These are phyloP conservation scores for Lontra canadensis DNA, from an alignment of 2,113 vertebrate genomes.

Conservation along the genomic window DNA sequence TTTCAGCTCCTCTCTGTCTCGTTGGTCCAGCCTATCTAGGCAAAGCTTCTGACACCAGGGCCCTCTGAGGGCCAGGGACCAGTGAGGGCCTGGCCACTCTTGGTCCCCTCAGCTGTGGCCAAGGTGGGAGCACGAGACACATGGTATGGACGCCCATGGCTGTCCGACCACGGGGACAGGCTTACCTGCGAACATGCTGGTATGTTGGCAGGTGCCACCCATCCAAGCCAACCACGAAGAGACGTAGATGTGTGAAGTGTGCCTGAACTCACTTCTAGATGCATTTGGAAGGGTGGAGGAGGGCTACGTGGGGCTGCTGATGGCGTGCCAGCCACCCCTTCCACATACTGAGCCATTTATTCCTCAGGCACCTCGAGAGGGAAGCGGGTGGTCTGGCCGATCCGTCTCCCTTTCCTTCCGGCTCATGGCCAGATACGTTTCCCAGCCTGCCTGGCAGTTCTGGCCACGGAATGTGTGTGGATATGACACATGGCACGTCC, in stretches of 20 bases:
- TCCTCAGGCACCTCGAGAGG: background rate
- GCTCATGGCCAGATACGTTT: background rate
- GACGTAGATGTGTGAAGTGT: accelerated
- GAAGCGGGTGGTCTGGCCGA: background rate
- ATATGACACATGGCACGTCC: accelerated
- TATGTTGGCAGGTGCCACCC: background rate
- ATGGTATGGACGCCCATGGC: accelerated
- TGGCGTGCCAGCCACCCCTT: too few species aligned
- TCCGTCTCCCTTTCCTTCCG: background rate
- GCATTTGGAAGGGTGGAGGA: background rate
- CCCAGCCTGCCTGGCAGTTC: background rate
- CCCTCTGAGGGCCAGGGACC: background rate
- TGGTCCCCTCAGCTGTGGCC: background rate
- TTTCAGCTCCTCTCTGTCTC: background rate
- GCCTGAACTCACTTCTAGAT: accelerated
- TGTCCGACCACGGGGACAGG: accelerated
- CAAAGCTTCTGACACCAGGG: background rate
- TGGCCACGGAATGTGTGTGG: accelerated
- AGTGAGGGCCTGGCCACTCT: background rate
- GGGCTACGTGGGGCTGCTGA: accelerated
- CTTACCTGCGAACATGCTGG: background rate
- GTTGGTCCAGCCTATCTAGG: background rate
- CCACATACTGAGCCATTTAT: too few species aligned
- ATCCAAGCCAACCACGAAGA: background rate
- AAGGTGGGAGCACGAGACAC: too few species aligned